phyloP scores from a whole-genome alignment of 2,113 vertebrate species.

The Pygoscelis antarcticus region DNA sequence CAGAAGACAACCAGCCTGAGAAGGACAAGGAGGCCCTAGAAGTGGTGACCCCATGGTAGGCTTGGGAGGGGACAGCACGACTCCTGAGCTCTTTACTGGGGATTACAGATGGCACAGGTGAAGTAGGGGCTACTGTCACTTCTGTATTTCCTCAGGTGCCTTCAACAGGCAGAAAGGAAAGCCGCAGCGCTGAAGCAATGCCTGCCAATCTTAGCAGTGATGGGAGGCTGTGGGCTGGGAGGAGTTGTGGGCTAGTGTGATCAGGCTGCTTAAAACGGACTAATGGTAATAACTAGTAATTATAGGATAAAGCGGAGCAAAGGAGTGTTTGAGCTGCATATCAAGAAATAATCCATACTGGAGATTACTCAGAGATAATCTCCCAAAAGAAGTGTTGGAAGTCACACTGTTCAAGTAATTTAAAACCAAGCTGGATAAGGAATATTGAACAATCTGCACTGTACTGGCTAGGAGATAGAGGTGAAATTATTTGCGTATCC shows the following conservation, averaged over 20 bases:
- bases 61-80: background rate
- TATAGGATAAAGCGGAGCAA: background rate
- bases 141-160: background rate
- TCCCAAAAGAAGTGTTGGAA: background rate
- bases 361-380: background rate
- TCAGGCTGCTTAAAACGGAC: background rate
- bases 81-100: background rate
- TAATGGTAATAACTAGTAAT: background rate
- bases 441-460: background rate
- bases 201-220: rapidly evolving
- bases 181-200: rapidly evolving
- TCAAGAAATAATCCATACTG: background rate
- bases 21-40: background rate
- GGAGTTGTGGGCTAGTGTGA: background rate
- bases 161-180: background rate
- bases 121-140: background rate
- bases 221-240: background rate
- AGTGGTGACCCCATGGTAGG: background rate
- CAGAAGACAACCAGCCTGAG: rapidly evolving
- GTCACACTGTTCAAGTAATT: background rate
- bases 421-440: background rate
- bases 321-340: background rate
- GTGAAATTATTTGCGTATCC: background rate
- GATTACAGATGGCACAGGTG: background rate
- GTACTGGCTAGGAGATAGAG: background rate